Conservation (phyloP, 2,113 vertebrate species). For the Ovis canadensis region DNA sequence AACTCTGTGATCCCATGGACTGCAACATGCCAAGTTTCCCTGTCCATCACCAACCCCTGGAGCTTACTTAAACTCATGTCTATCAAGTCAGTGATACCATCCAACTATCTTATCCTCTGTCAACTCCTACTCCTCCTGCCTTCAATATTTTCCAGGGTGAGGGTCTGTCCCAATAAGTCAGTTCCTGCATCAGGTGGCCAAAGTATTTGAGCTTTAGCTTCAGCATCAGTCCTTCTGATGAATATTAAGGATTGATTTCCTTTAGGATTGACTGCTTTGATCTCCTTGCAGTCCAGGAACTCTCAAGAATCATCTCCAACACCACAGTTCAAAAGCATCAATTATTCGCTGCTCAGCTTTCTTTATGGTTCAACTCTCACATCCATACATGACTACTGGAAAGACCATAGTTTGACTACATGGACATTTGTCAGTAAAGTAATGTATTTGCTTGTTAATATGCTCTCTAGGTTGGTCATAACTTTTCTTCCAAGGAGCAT, state of each 20-base stretch:
- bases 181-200: background rate
- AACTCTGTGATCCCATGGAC: background rate
- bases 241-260: background rate
- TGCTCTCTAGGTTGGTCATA: background rate
- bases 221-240: background rate
- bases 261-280: background rate
- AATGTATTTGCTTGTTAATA: background rate
- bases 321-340: background rate
- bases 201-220: background rate
- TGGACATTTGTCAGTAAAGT: background rate
- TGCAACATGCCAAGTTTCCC: background rate
- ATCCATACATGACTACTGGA: background rate
- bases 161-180: background rate
- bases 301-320: background rate
- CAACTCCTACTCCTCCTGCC: background rate
- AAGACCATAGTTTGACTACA: background rate
- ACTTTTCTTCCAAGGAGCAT: background rate
- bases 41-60: background rate
- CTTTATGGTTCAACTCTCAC: background rate
- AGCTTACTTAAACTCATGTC: background rate
- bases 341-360: fast-evolving
- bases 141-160: background rate
- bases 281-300: background rate
- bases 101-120: background rate
- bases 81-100: background rate